Evolutionary conservation across 2,888 invertebrate species (phyloP), one percentile per base, ranked within the genome.

Genomic region (Epistrophe eligans): DNA sequence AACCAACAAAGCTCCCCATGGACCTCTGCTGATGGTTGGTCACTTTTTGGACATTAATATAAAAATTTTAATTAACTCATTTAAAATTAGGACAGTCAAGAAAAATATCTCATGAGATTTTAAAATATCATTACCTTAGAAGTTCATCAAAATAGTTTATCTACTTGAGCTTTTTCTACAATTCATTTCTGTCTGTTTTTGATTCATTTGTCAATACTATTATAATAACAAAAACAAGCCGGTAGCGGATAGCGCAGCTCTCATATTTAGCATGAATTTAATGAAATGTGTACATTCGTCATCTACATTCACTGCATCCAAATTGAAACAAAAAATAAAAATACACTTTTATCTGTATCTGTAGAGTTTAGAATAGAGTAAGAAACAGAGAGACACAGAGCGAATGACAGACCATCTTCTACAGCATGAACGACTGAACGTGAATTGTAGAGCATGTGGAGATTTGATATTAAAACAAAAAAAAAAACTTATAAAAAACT

Each of bases 121-220:
- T 1, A 70, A 45, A 45, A 40, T 48, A 48, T n/a, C 17, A 40
- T 13, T 13, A 19, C 43, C n/a, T 48, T 38, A n/a, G 7, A 48
- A 19, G n/a, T 62, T 62, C 62, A 62, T 60, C 38, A 24, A 38
- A 9, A 43, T 9, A 60, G 9, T 73, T 48, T 35, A 73, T 62
- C 66, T 40, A 74, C 15, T 8, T 48, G 50, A 80, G 80, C 74
- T 74, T 67, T 73, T 74, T 50, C 55, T 19, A 71, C 81, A 66
- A 45, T 82, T 82, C 48, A 62, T 74, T 57, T 67, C n/a, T 64
- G 2, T 64, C 35, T 64, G 45, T 55, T 32, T 11, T 43, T 11
- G n/a, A 57, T 32, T 43, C 52, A 71, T 40, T 57, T 45, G 35
- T 38, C 6, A 50, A 17, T 35, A 28, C 4, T 4, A 66, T n/a